Evolutionary conservation across 2,113 vertebrate genomes (phyloP).

Genomic region (Hemichromis elongatus): DNA sequence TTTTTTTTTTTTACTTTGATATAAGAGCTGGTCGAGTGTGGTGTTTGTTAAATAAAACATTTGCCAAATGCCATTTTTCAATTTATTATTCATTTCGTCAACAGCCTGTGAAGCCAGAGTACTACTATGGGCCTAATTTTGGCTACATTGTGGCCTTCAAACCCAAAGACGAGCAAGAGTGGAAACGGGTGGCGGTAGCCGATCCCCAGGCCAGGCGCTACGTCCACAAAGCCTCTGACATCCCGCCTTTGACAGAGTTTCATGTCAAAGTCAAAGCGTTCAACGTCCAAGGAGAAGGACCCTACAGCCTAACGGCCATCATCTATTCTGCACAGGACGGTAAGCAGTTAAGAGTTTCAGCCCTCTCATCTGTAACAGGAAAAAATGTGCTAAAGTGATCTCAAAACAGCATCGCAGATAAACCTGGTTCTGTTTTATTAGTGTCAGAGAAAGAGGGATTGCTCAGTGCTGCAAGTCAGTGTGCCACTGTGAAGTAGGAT

Average conservation of each 20-base stretch:
- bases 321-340: constrained; percentile 90
- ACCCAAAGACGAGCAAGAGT: constrained; percentile 75
- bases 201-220: constrained; percentile 84
- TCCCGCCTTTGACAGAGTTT: constrained; percentile 81
- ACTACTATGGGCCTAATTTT: constrained; percentile 91
- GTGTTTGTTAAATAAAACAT: not conserved
- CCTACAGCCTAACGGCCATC: constrained; percentile 83
- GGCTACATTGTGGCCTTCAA: constrained; percentile 95
- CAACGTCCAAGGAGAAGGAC: constrained; percentile 90
- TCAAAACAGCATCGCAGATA: not conserved
- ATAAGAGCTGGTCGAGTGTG: not conserved
- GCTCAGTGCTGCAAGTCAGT: constrained; percentile 18
- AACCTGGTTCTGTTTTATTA: not conserved
- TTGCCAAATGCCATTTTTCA: not conserved
- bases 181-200: constrained; percentile 86
- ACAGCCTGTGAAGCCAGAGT: constrained; percentile 90
- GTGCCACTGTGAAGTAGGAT: constrained; percentile 2
- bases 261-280: constrained; percentile 96
- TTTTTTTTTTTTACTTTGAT: not conserved
- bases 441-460: constrained; percentile 2
- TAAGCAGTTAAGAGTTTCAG: constrained; percentile 59
- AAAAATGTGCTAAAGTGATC: not conserved
- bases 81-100: not conserved
- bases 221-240: constrained; percentile 86
- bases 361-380: not conserved